Evolutionary conservation across 2,113 vertebrate genomes (phyloP).

Genomic region (Bothrops jararaca): DNA sequence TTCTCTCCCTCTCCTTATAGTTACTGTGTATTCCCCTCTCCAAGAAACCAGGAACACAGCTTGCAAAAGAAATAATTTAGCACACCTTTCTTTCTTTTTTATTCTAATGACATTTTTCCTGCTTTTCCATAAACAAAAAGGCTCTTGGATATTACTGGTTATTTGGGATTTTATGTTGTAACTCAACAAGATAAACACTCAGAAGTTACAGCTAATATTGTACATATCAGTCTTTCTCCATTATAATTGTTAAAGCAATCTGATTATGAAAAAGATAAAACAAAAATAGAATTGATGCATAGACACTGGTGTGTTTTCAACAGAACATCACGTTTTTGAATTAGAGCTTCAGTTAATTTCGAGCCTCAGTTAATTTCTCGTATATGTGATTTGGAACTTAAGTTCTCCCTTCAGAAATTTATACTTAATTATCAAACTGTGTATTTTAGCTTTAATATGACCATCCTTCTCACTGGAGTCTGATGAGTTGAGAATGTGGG

Average conservation of each 20-base stretch:
- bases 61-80: background rate
- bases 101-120: background rate
- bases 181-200: background rate
- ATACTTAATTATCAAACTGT: background rate
- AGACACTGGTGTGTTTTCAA: background rate
- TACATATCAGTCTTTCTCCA: background rate
- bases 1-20: too few relatives aligned
- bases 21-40: background rate
- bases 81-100: background rate
- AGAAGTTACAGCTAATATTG: background rate
- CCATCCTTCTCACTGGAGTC: background rate
- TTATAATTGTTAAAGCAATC: background rate
- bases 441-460: background rate
- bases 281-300: background rate
- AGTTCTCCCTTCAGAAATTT: background rate
- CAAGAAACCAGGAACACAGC: background rate
- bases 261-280: background rate
- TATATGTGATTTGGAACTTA: background rate
- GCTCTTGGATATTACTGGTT: background rate
- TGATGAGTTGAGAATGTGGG: fast-evolving
- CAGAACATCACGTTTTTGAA: background rate
- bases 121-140: background rate
- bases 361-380: background rate
- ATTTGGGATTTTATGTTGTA: background rate
- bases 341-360: background rate